Conservation (phyloP, 2,797 vertebrate genomes). For the Aselliscus stoliczkanus region DNA sequence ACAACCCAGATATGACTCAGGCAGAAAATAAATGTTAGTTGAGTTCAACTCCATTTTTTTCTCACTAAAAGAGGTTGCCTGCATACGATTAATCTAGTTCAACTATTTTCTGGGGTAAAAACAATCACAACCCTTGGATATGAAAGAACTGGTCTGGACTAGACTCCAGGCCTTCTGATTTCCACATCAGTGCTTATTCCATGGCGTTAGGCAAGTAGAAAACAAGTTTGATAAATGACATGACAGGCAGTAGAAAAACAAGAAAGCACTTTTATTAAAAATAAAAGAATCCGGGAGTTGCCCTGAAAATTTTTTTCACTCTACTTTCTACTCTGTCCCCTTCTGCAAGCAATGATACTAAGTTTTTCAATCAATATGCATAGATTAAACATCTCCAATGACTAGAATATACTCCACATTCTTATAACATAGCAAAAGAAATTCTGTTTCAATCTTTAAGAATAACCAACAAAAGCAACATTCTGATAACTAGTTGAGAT, state of each 20-base stretch:
- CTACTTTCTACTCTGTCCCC: neutral
- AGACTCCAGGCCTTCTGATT: neutral
- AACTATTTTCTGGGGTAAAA: neutral
- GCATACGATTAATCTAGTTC: too few species aligned
- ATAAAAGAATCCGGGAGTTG: neutral
- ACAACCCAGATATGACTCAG: neutral
- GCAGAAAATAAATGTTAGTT: neutral
- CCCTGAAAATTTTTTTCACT: neutral
- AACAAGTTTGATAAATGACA: neutral
- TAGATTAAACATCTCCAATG: neutral
- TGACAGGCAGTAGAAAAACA: neutral
- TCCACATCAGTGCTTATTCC: neutral
- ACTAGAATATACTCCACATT: neutral
- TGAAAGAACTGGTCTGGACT: neutral
- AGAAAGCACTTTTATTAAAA: neutral
- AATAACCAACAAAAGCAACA: neutral
- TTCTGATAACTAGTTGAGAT: neutral
- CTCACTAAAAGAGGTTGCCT: neutral
- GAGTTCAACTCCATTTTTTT: neutral
- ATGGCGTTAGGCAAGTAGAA: fast-evolving
- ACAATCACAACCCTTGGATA: neutral
- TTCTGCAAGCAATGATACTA: neutral
- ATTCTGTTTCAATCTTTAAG: neutral
- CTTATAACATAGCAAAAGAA: neutral
- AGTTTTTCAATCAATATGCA: neutral